Percentiles rank a stretch among this genome's conserved stretches.
These are phyloP conservation scores for Vandiemenella viatica DNA, from an alignment of 2,888 invertebrate species.

Conservation along the genomic window DNA sequence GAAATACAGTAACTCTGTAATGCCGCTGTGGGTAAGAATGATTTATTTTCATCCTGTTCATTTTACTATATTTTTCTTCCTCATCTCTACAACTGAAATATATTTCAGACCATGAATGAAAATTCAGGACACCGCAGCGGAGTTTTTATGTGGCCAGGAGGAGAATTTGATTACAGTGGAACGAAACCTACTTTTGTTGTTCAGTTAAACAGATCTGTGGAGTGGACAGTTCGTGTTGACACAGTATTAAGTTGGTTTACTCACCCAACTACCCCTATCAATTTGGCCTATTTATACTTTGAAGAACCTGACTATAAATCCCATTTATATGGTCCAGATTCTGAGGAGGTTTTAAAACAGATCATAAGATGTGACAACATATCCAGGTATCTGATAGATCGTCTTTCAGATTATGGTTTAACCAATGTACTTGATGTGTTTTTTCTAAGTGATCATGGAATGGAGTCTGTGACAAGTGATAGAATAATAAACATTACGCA, in stretches of 20 bases:
- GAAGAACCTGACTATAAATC: slow-evolving; percentile 52
- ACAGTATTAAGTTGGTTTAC: slow-evolving; percentile 42
- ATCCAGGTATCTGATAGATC: no score
- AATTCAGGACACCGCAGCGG: slow-evolving; percentile 45
- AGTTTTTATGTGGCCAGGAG: slow-evolving; percentile 57
- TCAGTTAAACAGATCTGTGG: no score
- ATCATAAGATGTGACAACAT: no score
- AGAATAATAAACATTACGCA: slow-evolving; percentile 41
- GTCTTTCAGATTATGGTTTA: no score
- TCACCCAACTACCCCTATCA: slow-evolving; percentile 39
- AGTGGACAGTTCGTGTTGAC: slow-evolving; percentile 40
- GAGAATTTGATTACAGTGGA: slow-evolving; percentile 34
- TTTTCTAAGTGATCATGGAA: slow-evolving; percentile 62
- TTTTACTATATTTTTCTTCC: no score
- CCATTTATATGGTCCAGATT: slow-evolving; percentile 43
- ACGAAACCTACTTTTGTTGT: slow-evolving; percentile 31
- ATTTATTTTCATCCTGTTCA: no score
- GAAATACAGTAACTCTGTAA: no score
- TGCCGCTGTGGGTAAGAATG: no score
- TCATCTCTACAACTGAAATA: no score
- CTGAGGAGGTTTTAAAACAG: slow-evolving; percentile 24
- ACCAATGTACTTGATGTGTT: slow-evolving; percentile 43
- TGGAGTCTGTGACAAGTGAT: slow-evolving; percentile 37
- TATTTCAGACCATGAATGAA: no score
- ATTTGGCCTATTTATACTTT: slow-evolving; percentile 51